A percentile compares a stretch with the other conserved stretches of the same genome.
Conservation (phyloP, 30 jellyfish, hydroid and myxozoan species). For the Cassiopea andromeda region DNA sequence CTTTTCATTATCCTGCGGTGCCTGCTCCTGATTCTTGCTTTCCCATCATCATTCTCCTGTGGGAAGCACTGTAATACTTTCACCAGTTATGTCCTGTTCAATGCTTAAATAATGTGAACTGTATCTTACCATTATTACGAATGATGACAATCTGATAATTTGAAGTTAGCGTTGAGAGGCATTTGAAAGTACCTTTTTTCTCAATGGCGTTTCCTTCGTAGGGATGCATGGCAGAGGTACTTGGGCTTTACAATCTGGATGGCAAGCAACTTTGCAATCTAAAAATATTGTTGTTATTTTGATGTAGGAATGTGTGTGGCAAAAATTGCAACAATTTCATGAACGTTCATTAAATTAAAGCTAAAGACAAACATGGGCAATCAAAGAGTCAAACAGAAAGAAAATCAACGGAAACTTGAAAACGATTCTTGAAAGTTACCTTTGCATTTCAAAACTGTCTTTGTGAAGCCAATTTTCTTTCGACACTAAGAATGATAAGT, state of each 20-base stretch:
- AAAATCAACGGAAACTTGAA: not conserved
- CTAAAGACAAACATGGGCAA: not conserved
- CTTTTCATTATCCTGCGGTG: too few species aligned
- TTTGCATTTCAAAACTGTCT: slow-evolving; percentile 86
- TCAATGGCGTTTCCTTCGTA: slow-evolving; percentile 85
- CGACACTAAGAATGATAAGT: slow-evolving; percentile 72
- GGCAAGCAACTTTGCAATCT: slow-evolving; percentile 97
- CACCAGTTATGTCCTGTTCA: too few species aligned
- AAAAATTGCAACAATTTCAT: too few species aligned
- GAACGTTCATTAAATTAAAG: not conserved
- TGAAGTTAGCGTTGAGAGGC: not conserved
- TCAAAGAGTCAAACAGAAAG: not conserved
- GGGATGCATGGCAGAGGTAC: slow-evolving; percentile 95
- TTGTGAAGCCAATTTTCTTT: slow-evolving; percentile 90
- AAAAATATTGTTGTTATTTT: not conserved
- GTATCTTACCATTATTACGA: too few species aligned
- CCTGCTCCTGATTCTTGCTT: too few species aligned
- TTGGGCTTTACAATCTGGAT: slow-evolving; percentile 84
- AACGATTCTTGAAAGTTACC: slow-evolving; percentile 36
- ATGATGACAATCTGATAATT: too few species aligned
- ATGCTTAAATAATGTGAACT: too few species aligned
- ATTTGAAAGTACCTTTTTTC: slow-evolving; percentile 63
- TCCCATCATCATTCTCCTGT: too few species aligned
- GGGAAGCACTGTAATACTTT: too few species aligned
- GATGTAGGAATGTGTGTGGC: too few species aligned